Evolutionary conservation across 2,797 vertebrate species (phyloP).

Genomic region (Agapornis canus): DNA sequence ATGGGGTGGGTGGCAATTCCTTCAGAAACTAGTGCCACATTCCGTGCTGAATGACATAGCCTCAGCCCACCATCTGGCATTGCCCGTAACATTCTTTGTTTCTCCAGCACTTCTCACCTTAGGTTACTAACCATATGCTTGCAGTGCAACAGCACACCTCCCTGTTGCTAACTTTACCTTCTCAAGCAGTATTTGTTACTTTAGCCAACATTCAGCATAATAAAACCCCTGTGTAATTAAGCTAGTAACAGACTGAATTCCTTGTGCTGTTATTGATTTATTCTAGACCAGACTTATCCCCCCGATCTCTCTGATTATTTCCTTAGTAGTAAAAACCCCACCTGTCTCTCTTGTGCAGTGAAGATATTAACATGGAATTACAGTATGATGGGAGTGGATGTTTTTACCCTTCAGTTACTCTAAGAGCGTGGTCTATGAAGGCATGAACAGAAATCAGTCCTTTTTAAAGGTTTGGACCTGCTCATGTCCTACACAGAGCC

Average conservation of each 20-base stretch:
- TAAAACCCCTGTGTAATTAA: slow-evolving; percentile 24
- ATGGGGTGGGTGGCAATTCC: not conserved
- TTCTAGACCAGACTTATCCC: slow-evolving; percentile 33
- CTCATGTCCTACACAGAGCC: not conserved
- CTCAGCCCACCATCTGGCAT: not conserved
- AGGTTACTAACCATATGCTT: slow-evolving; percentile 58
- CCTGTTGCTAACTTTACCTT: slow-evolving; percentile 6
- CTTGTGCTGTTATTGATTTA: not conserved
- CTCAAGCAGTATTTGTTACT: slow-evolving; percentile 50
- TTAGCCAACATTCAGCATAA: not conserved
- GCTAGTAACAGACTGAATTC: slow-evolving; percentile 67
- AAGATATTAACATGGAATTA: slow-evolving; percentile 15
- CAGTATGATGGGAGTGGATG: slow-evolving; percentile 23
- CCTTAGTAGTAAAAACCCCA: not conserved
- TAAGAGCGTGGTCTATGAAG: not conserved
- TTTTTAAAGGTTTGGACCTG: not conserved
- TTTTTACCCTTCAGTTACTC: slow-evolving; percentile 39
- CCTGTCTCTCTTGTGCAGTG: not conserved
- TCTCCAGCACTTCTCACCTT: slow-evolving; percentile 3
- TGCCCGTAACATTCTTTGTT: not conserved
- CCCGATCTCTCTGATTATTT: slow-evolving; percentile 58
- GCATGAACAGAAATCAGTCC: not conserved
- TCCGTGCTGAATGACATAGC: not conserved
- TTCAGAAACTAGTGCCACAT: not conserved
- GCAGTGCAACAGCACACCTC: not conserved